Evolutionary conservation across 2,797 vertebrate genomes (phyloP), one percentile per base, ranked within the genome.

Genomic region (Sebastes itinus): DNA sequence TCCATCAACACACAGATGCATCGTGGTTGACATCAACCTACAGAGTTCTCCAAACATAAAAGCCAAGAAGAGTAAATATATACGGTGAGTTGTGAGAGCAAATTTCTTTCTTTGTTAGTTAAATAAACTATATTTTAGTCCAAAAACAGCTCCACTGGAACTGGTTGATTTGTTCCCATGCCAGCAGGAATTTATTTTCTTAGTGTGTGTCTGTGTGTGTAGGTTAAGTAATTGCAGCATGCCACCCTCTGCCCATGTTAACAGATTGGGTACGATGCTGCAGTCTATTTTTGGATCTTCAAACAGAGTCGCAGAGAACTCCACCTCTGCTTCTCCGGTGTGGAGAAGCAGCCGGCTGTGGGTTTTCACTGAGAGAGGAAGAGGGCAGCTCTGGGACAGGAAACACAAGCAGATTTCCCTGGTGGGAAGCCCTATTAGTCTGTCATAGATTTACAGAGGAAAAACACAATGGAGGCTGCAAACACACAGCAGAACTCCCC

Each of bases 361-460:
- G 71, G 77, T 91, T 90, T 89, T 89, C 70, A 81, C 85, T 63
- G 75, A 75, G 80, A 88, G 84, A 91, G 88, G 88, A 92, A 92
- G 75, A 88, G 86, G 92, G 91, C 87, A 93, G 86, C 85, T 80
- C 71, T 83, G 87, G 87, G 92, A 92, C 89, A 92, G 90, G 93
- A 94, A 94, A 88, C 82, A 72, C 83, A 62, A 66, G 77, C 75
- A 87, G 88, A 87, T 92, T 92, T 92, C 86, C 93, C 92, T 82
- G 33, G 86, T 92, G 92, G 81, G 84, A 88, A 84, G 83, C 87
- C 65, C 81, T 81, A 83, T 87, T 91, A 89, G 88, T 86, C 72
- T 76, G 80, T 84, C 86, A 86, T 72, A 84, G 88, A 84, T 88
- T 91, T 83, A 88, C 78, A 72, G 85, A 87, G 76, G 65, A 84